These are phyloP conservation scores for Myripristis murdjan DNA, from an alignment of 2,797 vertebrate species.

Conservation along the genomic window DNA sequence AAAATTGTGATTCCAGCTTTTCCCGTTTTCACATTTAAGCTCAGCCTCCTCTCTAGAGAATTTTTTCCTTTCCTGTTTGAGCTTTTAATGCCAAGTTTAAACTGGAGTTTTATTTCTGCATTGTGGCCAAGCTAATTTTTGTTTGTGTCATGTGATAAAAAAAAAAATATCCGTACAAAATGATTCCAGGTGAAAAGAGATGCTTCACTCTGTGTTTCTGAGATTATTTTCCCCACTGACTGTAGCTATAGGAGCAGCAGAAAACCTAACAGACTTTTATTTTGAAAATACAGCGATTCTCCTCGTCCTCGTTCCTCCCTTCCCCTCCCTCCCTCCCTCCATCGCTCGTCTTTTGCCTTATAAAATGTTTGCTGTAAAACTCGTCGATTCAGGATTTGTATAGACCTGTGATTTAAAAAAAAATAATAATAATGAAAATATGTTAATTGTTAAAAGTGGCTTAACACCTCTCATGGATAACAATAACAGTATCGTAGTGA, in stretches of 20 bases:
- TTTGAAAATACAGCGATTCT: no score
- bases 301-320: not conserved
- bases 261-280: not conserved
- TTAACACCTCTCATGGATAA: conserved; percentile 14
- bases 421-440: not conserved
- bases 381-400: conserved; percentile 28
- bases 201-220: not conserved
- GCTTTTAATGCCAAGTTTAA: no score
- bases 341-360: conserved; percentile 51
- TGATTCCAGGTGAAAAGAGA: not conserved
- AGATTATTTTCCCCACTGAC: not conserved
- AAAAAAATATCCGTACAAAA: not conserved
- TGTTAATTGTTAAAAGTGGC: conserved; percentile 21
- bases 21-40: no score
- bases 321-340: not conserved
- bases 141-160: no score
- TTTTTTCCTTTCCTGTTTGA: no score
- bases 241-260: not conserved
- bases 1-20: not conserved
- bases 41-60: no score
- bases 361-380: conserved; percentile 36
- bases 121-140: no score
- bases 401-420: conserved; percentile 5
- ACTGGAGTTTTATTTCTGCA: no score
- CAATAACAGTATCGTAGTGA: not conserved